Conservation (phyloP, 2,797 vertebrate species). For the Botia kubotai region DNA sequence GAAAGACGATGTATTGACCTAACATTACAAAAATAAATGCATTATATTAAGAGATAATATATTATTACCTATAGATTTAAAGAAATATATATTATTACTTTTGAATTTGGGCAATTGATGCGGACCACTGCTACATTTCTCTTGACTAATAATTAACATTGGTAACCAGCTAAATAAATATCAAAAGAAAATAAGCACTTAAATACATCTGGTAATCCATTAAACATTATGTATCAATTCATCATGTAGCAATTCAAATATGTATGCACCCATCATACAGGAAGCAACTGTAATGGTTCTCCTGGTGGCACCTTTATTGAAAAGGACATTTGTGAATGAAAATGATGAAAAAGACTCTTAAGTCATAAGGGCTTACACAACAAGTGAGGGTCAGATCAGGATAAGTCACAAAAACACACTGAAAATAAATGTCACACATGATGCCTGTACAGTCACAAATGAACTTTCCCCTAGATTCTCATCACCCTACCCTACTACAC, state of each 20-base stretch:
- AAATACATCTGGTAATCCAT: no score
- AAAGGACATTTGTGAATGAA: not conserved
- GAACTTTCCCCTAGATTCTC: constrained; percentile 65
- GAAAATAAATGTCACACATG: not conserved
- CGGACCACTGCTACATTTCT: constrained; percentile 87
- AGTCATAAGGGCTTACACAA: constrained; percentile 58
- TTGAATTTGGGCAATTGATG: constrained; percentile 89
- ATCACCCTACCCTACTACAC: not conserved
- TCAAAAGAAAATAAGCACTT: no score
- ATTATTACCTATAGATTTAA: not conserved
- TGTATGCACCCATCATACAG: constrained; percentile 81
- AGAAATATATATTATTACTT: constrained; percentile 74
- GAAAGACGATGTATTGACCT: constrained; percentile 92
- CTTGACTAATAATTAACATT: no score
- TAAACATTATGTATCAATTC: no score
- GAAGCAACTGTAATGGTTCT: constrained; percentile 81
- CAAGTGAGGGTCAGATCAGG: constrained; percentile 16
- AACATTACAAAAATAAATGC: constrained; percentile 32
- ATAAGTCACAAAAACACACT: not conserved
- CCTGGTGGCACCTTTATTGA: constrained; percentile 75
- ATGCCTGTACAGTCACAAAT: not conserved
- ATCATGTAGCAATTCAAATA: not conserved
- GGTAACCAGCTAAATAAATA: no score
- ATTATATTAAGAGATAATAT: not conserved
- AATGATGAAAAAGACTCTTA: not conserved